Evolutionary conservation across 2,888 invertebrate genomes (phyloP), one percentile per base, ranked within the genome.

Genomic region (Epinotia ramella): DNA sequence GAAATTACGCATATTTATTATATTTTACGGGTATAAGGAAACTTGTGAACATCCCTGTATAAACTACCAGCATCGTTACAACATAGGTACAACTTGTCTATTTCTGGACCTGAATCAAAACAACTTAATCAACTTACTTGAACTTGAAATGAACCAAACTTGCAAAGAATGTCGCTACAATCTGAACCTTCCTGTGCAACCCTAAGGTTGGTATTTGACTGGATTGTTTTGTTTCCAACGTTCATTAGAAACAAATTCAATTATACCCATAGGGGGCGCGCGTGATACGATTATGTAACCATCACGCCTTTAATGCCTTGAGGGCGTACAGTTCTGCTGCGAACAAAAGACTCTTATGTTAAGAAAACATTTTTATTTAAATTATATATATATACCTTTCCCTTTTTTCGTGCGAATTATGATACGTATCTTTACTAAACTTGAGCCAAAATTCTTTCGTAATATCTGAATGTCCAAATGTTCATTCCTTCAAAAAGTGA

Each of bases 221-320:
- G 6, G n/a, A n/a, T n/a, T 6, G 53, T 53, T 4, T 53, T 53
- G n/a, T 53, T 53, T 6, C n/a, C 16, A n/a, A 53, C n/a, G n/a
- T n/a, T 53, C n/a, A 53, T 53, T 53, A n/a, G 53, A n/a, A 53
- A 53, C 53, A 53, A 53, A n/a, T 53, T n/a, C n/a, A 53, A 53
- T 0, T 53, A 53, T 53, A n/a, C n/a, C n/a, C 53, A n/a, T n/a
- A 53, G 53, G 53, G n/a, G 2, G n/a, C 53, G 7, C 53, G 53
- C 53, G 53, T 53, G 53, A 53, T n/a, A 1, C 53, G n/a, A 53
- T 53, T n/a, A 53, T 53, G 53, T 53, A 53, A 53, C 53, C 53
- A 49, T 49, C 16, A 53, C 53, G 53, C 53, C 53, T 53, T 53
- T 53, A n/a, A 53, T 53, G 2, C 53, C 5, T 53, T 53, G n/a